Base-by-base conservation (phyloP, 2,888 invertebrate species). In the Orthosia incerta region DNA sequence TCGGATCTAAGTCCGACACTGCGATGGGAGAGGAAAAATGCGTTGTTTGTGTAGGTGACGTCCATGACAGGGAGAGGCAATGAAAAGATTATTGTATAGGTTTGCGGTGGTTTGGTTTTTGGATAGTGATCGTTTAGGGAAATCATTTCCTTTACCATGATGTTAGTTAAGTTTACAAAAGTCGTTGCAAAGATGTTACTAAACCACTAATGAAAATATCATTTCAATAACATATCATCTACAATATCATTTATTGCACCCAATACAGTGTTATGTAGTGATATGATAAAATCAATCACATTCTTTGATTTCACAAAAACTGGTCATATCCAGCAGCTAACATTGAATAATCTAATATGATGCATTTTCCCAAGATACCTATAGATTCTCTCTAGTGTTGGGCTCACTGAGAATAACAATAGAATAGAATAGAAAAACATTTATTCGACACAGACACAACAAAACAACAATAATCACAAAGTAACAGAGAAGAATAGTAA, bases 11-110 rank as follows among this genome's bases (percentile, higher is more conserved):
- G 73, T 66, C 68, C 51, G 57, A 73, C 68, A 68, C 46, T 67
- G 13, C 56, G 48, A 69, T 50, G 56, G 16, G 59, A 70, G 31
- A 77, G 73, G 65, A 66, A 69, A 80, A 81, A 72, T 69, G 13
- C 53, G 55, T 55, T 69, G 68, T 81, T 80, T 81, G 73, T 80
- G 81, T 59, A 46, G 2, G 20, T 72, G 80, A 81, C 82, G 59
- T 31, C 53, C 18, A 46, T 59, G 73, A 62, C 73, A 66, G 13
- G 26, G 26, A 26, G n/a, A 20, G 20, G 26, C 79, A 62, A 53
- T 79, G 61, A 48, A 57, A 66, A 50, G 39, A 73, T 53, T 39
- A 45, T 61, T 48, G 48, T 65, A 46, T 31, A 48, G 7, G 11
- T 18, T 4, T 48, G 26, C 45, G 20, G 23, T 53, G 46, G 7